Percentiles rank a stretch among this genome's conserved stretches.
Conservation (phyloP, 2,888 invertebrate species). For the Orthosia cruda region DNA sequence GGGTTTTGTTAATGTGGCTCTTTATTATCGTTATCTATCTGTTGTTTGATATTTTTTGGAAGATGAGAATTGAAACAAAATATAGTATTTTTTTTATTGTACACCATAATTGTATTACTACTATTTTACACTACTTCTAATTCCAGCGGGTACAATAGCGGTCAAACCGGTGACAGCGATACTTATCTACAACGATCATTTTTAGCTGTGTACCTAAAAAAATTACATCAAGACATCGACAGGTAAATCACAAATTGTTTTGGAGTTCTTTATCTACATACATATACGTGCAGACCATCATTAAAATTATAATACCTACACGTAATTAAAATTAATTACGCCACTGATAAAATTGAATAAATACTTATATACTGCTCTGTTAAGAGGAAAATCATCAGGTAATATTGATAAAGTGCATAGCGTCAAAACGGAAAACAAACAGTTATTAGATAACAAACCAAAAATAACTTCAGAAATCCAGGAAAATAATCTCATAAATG, state of each 20-base stretch:
- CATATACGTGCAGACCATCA: neutral
- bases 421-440: conserved; percentile 23
- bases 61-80: neutral
- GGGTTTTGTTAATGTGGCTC: neutral
- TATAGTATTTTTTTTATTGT: too few species aligned
- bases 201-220: too few species aligned
- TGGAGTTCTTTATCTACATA: neutral
- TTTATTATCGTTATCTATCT: neutral
- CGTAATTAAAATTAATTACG: neutral
- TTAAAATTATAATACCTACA: neutral
- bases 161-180: too few species aligned
- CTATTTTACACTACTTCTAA: too few species aligned
- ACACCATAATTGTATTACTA: too few species aligned
- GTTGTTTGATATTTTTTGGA: neutral
- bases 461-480: conserved; percentile 21
- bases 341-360: neutral
- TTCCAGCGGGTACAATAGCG: too few species aligned
- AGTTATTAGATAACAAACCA: neutral
- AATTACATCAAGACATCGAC: neutral
- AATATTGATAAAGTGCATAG: conserved; percentile 14
- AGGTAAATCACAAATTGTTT: neutral
- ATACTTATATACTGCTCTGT: neutral
- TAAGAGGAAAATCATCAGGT: conserved; percentile 21
- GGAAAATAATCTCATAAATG: conserved; percentile 34
- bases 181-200: too few species aligned